Evolutionary conservation across 2,113 vertebrate species (phyloP), one percentile per base, ranked within the genome.

Genomic region (Saguinus midas): DNA sequence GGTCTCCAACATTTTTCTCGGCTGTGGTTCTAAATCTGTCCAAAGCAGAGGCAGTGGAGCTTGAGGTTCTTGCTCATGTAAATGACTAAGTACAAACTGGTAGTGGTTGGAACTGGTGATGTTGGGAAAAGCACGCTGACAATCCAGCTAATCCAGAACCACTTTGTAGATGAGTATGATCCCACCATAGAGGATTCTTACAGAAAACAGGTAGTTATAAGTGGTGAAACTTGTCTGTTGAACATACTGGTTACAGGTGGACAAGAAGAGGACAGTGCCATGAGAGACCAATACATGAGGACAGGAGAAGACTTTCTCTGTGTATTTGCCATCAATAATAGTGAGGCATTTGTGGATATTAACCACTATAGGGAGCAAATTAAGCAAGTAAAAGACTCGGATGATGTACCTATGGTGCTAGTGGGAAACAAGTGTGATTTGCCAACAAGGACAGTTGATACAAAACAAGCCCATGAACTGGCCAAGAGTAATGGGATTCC

Each of bases 291-390:
- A 73, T 99, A 99, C 97, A 99, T 99, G 99, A 98, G 99, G 80
- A 99, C 99, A 0, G 99, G 99, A 3, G 99, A 99, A 96, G 99
- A 99, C 7, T 99, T 99, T 97, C 99, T 99, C 70, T 99, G 99
- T 14, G 99, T 99, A 0, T 99, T 99, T 25, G 99, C 99, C 82
- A 99, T 99, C 97, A 99, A 99, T 97, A 99, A 99, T 98, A 99
- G 99, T 97, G 99, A 99, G 97, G 99, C 99, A 1, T 99, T 99
- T 92, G 99, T 99, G 18, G 99, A 99, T 83, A 99, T 99, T 84
- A 99, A 99, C 97, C 98, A 99, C n/a, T 99, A 99, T 96, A 99
- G 99, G 97, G 99, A 99, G 72, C 99, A 99, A 97, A 99, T 99
- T 97, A 99, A 99, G 97, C 98, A 99, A 79, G 99, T 99, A 93